phyloP scores from a whole-genome alignment of 1,140 invertebrate species.

The Zaprionus africanus region DNA sequence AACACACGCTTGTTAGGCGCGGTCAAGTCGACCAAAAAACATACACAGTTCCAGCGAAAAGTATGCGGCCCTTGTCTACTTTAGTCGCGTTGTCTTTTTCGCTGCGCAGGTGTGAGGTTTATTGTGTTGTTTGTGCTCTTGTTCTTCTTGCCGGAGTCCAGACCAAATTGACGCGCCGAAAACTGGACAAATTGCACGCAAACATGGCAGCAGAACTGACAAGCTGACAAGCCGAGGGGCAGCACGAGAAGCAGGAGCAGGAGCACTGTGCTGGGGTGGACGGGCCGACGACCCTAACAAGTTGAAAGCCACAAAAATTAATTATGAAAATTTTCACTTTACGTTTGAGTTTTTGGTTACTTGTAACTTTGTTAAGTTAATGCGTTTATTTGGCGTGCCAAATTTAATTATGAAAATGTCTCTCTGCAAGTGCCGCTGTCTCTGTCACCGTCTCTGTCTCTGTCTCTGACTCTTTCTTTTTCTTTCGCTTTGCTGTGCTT shows the following conservation, averaged over 20 bases:
- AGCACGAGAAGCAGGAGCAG: constrained; percentile 1
- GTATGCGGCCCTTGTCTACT: constrained; percentile 31
- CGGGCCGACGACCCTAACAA: constrained; percentile 20
- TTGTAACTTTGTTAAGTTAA: constrained; percentile 64
- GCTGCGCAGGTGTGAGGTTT: constrained; percentile 36
- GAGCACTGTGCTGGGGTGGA: background rate
- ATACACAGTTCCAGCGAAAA: constrained; percentile 15
- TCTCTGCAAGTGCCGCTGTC: constrained; percentile 29
- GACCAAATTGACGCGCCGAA: constrained; percentile 44
- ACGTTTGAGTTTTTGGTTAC: constrained; percentile 56
- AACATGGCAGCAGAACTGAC: constrained; percentile 49
- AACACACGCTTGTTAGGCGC: constrained; percentile 25
- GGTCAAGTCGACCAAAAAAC: constrained; percentile 16
- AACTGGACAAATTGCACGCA: constrained; percentile 62
- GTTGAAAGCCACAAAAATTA: constrained; percentile 59
- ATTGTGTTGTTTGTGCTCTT: constrained; percentile 12
- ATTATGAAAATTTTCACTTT: constrained; percentile 78
- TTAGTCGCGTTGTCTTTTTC: constrained; percentile 8
- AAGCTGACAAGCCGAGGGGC: background rate
- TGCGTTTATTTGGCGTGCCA: constrained; percentile 65
- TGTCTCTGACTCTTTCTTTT: background rate
- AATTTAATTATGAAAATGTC: constrained; percentile 66
- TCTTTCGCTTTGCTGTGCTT: background rate
- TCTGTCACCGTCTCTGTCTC: background rate
- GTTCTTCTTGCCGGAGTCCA: constrained; percentile 20